phyloP scores from a whole-genome alignment of 1,140 invertebrate species.

The Andrena cerasifolii region DNA sequence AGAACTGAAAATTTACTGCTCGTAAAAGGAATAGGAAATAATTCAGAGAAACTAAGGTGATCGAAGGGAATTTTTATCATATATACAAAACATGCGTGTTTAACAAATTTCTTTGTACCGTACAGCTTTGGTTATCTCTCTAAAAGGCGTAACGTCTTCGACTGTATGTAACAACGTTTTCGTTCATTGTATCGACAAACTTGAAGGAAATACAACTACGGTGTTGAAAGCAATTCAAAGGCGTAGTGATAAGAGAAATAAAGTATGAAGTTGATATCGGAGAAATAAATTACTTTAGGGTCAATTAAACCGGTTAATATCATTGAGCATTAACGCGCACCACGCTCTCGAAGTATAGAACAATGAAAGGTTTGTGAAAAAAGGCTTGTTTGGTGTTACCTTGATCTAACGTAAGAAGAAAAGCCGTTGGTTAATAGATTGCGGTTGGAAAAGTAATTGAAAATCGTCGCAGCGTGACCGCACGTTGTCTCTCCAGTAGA shows the following conservation, averaged over 20 bases:
- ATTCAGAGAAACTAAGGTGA: not conserved
- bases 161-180: not conserved
- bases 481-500: slow-evolving; percentile 70
- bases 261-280: not conserved
- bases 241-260: not conserved
- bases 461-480: slow-evolving; percentile 56
- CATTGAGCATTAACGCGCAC: not conserved
- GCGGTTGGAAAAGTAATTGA: slow-evolving; percentile 41
- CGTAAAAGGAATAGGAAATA: not conserved
- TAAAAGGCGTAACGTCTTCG: not conserved
- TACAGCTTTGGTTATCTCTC: not conserved
- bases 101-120: not conserved
- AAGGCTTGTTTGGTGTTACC: slow-evolving; percentile 26
- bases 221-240: too few relatives aligned
- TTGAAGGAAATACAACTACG: too few relatives aligned
- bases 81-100: not conserved
- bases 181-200: not conserved
- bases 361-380: not conserved
- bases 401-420: slow-evolving; percentile 20
- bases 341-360: not conserved
- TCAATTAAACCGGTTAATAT: slow-evolving; percentile 2
- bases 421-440: slow-evolving; percentile 22
- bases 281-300: not conserved
- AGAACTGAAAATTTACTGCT: not conserved
- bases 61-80: not conserved